Conservation (phyloP, 2,113 vertebrate species). For the Acrocephalus kingi region DNA sequence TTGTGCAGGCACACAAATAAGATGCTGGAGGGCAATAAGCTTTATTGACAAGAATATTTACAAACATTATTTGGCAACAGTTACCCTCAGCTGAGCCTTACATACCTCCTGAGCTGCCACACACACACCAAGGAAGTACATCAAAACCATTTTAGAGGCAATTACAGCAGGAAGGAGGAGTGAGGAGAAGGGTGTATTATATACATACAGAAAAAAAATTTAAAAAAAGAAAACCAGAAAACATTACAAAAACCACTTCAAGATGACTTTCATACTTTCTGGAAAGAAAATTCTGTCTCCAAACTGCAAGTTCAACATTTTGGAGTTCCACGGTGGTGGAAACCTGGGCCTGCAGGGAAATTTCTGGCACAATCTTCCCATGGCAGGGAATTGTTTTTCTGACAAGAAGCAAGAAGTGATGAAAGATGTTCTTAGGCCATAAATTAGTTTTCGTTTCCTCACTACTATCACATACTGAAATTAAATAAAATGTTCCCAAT, state of each 20-base stretch:
- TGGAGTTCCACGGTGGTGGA: constrained; percentile 19
- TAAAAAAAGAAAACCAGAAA: neutral
- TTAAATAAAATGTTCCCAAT: constrained; percentile 21
- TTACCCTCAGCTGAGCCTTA: neutral
- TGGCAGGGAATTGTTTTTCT: constrained; percentile 63
- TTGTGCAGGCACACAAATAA: neutral
- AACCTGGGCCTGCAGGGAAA: constrained; percentile 48
- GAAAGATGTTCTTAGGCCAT: constrained; percentile 46
- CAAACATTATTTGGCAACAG: neutral
- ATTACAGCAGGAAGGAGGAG: neutral
- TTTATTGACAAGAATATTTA: neutral
- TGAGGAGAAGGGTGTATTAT: neutral
- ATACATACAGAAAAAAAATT: neutral
- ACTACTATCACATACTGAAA: neutral
- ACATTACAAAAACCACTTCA: neutral
- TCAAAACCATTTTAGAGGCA: constrained; percentile 1
- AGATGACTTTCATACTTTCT: constrained; percentile 24
- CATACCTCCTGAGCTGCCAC: neutral
- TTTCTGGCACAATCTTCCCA: constrained; percentile 45
- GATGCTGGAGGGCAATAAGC: neutral
- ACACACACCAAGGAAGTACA: neutral
- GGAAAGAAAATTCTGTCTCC: neutral
- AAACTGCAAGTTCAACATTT: constrained; percentile 27
- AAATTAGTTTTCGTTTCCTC: constrained; percentile 37
- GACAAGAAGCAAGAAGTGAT: constrained; percentile 54